Evolutionary conservation across 2,888 invertebrate species (phyloP).

Genomic region (Xylota sylvarum): DNA sequence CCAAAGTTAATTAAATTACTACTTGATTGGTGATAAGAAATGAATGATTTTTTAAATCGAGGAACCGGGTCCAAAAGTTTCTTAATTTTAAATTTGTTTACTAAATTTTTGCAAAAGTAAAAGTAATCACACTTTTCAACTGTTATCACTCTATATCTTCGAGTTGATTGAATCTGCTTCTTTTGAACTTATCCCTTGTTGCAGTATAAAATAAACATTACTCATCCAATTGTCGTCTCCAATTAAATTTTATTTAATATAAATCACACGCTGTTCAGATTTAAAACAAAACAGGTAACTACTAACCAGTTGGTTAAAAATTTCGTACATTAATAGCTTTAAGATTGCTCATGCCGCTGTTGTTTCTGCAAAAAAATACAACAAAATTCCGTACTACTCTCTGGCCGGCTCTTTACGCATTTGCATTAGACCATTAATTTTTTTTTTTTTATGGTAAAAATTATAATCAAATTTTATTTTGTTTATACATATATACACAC

Average conservation of each 20-base stretch:
- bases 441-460: conserved; percentile 8
- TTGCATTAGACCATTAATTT: background rate
- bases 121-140: background rate
- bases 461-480: background rate
- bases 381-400: background rate
- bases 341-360: background rate
- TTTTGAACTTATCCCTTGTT: background rate
- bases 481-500: background rate
- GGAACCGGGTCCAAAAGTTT: background rate
- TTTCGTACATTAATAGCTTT: background rate
- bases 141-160: too few species aligned
- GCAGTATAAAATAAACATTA: background rate
- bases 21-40: background rate
- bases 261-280: background rate
- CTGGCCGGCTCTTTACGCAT: conserved; percentile 1
- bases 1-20: background rate
- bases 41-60: background rate
- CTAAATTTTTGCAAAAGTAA: too few species aligned
- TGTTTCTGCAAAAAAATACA: background rate
- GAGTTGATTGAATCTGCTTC: background rate
- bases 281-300: conserved; percentile 4
- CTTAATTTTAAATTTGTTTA: too few species aligned
- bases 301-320: background rate
- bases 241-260: background rate
- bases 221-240: conserved; percentile 1